Percentiles rank a stretch among this genome's conserved stretches.
phyloP scores from a whole-genome alignment of 1,140 invertebrate genomes.

The Manduca sexta region DNA sequence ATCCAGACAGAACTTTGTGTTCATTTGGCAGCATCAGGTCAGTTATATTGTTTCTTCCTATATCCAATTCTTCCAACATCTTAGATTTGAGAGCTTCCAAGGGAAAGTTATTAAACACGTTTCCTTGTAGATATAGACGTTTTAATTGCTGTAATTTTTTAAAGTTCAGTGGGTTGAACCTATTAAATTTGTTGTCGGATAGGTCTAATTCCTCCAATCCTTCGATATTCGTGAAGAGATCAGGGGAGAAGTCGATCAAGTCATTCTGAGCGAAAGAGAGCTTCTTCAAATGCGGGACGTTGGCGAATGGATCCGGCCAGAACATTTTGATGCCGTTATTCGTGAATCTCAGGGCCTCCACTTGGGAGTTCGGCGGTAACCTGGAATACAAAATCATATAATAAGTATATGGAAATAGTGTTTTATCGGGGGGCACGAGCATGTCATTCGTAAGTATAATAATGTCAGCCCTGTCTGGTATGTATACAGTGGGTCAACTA shows the following conservation, averaged over 20 bases:
- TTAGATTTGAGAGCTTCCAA: constrained; percentile 39
- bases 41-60: constrained; percentile 60
- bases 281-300: constrained; percentile 48
- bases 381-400: constrained; percentile 37
- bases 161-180: constrained; percentile 54
- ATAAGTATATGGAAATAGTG: neutral
- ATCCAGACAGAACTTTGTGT: constrained; percentile 28
- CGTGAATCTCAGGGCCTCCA: constrained; percentile 54
- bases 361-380: constrained; percentile 52
- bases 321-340: constrained; percentile 59
- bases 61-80: constrained; percentile 51
- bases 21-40: constrained; percentile 41
- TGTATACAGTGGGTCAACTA: neutral
- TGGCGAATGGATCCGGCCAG: constrained; percentile 60
- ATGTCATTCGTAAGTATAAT: no score
- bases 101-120: constrained; percentile 52
- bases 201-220: constrained; percentile 68
- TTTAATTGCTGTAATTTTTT: constrained; percentile 44
- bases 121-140: constrained; percentile 54
- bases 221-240: constrained; percentile 54
- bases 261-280: constrained; percentile 58
- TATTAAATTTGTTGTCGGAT: constrained; percentile 69
- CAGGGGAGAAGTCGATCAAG: constrained; percentile 49
- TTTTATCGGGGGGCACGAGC: no score
- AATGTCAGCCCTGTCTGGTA: neutral